Evolutionary conservation across 2,113 vertebrate genomes (phyloP), one percentile per base, ranked within the genome.

Genomic region (Lota lota): DNA sequence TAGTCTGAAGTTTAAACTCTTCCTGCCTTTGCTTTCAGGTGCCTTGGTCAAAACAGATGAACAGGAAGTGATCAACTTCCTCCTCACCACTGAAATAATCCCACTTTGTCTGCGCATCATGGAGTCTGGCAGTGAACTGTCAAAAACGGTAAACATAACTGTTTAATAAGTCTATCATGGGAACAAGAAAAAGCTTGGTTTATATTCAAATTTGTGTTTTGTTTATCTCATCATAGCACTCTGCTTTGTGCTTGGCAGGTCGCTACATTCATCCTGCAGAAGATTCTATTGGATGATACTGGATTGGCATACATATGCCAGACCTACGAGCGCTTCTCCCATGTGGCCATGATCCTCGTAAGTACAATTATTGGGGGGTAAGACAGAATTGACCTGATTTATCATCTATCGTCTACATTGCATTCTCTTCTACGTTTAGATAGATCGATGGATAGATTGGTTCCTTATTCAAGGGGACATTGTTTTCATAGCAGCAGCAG

Each of bases 41-140:
- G 97, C 97, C 7, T 87, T 99, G 87, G 97, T 99, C 71, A 99
- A 99, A 92, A 98, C 97, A 4, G 97, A 99, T 19, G 97, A 99
- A 73, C 97, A 99, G 82, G 97, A 99, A 90, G 97, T 99, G 81
- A 99, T 99, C 76, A 99, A 99, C 87, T 99, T 99, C 86, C 93
- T 99, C 69, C 69, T 99, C 78, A 99, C 97, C 40, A 99, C 97
- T 83, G 97, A 99, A 92, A 99, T 99, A 86, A 99, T 99, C 83
- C 97, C 97, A 6, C 90, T 99, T 64, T 99, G 97, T 85, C 94
- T 99, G 64, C 95, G 97, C 63, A 99, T 99, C 81, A 99, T 99
- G 97, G 97, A 99, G 85, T 98, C 97, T 51, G 97, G 97, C 81
- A 99, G 97, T 65, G 97, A 99, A 85, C 95, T 99, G 64, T 99